Evolutionary conservation across 2,888 invertebrate genomes (phyloP), one percentile per base, ranked within the genome.

Genomic region (Cinara cedri): DNA sequence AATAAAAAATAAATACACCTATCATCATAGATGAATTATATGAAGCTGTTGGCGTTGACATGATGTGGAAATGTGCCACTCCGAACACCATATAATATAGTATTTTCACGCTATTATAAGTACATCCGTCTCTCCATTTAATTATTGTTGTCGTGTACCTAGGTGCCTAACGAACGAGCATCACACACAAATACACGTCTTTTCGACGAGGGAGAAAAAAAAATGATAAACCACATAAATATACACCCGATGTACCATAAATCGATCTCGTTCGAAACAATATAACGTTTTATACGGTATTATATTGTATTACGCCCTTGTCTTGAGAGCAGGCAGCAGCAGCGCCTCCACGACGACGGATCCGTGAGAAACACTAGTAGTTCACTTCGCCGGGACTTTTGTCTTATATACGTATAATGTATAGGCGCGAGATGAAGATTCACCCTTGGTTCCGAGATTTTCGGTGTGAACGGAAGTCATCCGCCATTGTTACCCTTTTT

Each of bases 401-500:
- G 78, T 78, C 78, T 78, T 70, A 60, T 34, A 34, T 34, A 6
- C 6, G 3, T 34, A 4, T 34, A 4, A 4, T 34, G 3, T 34
- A 34, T 6, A 6, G 68, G 34, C 34, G 34, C 78, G 54, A 63
- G 78, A 76, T 49, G 66, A 78, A 70, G 60, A 70, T 34, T 42
- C 68, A 57, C 78, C 60, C 70, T 60, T 55, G 66, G 76, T 66
- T 66, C 76, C 65, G 75, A 55, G 76, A 76, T n/a, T 60, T 66
- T 66, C 26, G 66, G 78, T 76, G 76, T 78, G 78, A 78, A 78
- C 78, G 78, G 78, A 78, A 78, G 78, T 78, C 78, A 60, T 60
- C 70, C 66, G 66, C 76, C 65, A 66, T 76, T 76, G 76, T 76
- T 75, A 57, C 78, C 76, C 60, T 60, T 46, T 65, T 54, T 75